Percentiles rank a stretch among this genome's conserved stretches.
Evolutionary conservation across 2,888 invertebrate genomes (phyloP).

Genomic region (Drosophila paranaensis): DNA sequence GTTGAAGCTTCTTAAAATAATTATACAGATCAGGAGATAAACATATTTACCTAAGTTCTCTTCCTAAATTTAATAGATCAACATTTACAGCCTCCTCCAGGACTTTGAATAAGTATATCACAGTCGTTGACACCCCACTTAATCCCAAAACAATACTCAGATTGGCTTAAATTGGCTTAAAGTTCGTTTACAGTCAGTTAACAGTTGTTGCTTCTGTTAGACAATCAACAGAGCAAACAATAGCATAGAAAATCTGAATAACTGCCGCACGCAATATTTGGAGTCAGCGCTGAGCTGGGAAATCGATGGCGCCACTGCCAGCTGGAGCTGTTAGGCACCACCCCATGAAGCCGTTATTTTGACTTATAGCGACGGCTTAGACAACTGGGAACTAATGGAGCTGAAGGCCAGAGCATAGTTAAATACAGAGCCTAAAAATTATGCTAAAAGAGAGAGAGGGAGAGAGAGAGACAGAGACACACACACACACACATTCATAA

Average conservation of each 20-base stretch:
- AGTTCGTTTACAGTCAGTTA: background rate
- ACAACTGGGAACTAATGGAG: constrained; percentile 63
- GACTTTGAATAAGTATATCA: too few species aligned
- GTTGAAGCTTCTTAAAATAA: too few species aligned
- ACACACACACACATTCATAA: constrained; percentile 40
- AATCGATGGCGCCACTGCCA: constrained; percentile 63
- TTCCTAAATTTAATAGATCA: too few species aligned
- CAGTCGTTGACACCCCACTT: too few species aligned
- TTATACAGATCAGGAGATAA: too few species aligned
- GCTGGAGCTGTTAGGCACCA: constrained; percentile 8
- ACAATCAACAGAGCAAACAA: constrained; percentile 9
- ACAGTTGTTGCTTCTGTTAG: background rate
- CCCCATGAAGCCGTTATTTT: constrained; percentile 58
- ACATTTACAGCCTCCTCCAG: too few species aligned
- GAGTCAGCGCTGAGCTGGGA: background rate
- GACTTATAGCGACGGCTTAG: constrained; percentile 61
- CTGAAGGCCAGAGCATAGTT: constrained; percentile 50
- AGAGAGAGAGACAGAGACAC: background rate
- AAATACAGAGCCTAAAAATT: constrained; percentile 51
- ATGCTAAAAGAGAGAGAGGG: constrained; percentile 49
- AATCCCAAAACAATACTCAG: too few species aligned
- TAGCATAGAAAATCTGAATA: background rate
- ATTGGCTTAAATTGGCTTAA: too few species aligned
- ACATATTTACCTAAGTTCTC: too few species aligned
- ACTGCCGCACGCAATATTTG: too few species aligned